Base-by-base conservation (phyloP, 2,888 invertebrate genomes). In the Xylota sylvarum region DNA sequence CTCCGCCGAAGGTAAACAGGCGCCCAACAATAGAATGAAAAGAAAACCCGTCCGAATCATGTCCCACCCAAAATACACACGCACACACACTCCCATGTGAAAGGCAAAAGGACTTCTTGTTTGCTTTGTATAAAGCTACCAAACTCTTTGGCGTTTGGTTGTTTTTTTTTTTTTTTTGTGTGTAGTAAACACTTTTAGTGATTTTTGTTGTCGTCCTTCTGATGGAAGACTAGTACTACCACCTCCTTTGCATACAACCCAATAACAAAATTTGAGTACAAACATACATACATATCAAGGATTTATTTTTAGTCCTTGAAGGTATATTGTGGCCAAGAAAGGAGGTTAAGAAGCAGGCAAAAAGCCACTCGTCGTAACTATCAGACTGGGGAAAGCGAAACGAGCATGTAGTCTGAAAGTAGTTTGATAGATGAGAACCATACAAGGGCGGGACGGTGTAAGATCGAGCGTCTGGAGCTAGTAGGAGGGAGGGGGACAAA, bases 351-450 rank as follows among this genome's bases (percentile, higher is more conserved):
- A 4, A 65, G 14, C 46, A 48, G 35, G 35, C 58, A 50, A 50
- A 80, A 73, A 73, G 65, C 64, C 65, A 73, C 65, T 80, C 58
- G 37, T 80, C 58, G 37, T 40, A 72, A 43, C 55, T 79, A 55
- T 30, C 67, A 60, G 6, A 55, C 46, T 27, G 50, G 35, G 32
- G 4, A 35, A 30, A 1, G 27, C 35, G 35, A 60, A 70, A 78
- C 70, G 27, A 69, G 43, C 43, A 64, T 64, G 74, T 74, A 32
- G 64, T 52, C 23, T 14, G 46, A 6, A 76, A 43, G 17, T 46
- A 46, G 48, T 35, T 37, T 43, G 5, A 67, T 17, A 14, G 55
- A 70, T n/a, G 56, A n/a, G n/a, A 10, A 23, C 0, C 37, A 10
- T 17, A 17, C 5, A 19, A 10, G 27, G 14, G 14, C 0, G 30